phyloP scores from a whole-genome alignment of 1,140 invertebrate genomes.

The Scaptomyza pallida region DNA sequence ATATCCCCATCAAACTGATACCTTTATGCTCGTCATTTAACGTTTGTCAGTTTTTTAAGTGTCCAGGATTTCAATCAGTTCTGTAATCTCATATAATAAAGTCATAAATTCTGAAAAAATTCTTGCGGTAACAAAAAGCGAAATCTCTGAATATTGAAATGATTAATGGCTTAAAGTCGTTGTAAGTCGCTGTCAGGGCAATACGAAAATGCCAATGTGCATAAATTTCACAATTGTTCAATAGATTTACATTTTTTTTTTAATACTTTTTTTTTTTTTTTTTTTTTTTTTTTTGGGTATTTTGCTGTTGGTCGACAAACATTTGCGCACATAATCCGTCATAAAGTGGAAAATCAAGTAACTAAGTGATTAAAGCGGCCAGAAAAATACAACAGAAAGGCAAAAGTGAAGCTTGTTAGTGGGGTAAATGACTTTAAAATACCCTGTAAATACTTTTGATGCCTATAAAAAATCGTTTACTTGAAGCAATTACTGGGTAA shows the following conservation, averaged over 20 bases:
- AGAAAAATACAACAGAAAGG: conserved; percentile 13
- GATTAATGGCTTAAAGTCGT: conserved; percentile 52
- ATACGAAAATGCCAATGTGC: conserved; percentile 17
- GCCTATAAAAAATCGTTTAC: no score
- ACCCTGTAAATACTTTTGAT: conserved; percentile 5
- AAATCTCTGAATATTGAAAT: conserved; percentile 26
- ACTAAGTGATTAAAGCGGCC: conserved; percentile 70
- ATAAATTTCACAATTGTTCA: conserved; percentile 49
- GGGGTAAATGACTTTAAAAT: conserved; percentile 9
- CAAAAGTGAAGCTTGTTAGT: background rate
- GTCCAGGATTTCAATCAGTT: conserved; percentile 6
- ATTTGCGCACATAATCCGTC: conserved; percentile 74
- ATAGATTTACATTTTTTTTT: conserved; percentile 46
- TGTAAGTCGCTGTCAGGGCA: conserved; percentile 1
- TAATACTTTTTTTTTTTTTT: conserved; percentile 1
- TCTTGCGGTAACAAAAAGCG: conserved; percentile 10
- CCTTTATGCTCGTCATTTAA: background rate
- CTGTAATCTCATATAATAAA: conserved; percentile 30
- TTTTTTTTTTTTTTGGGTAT: background rate
- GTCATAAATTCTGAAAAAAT: conserved; percentile 20
- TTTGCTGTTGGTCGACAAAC: conserved; percentile 40
- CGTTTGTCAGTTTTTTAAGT: conserved; percentile 2
- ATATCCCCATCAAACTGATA: background rate
- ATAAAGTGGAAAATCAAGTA: conserved; percentile 79
- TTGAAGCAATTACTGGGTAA: no score